Evolutionary conservation across 1,140 invertebrate genomes (phyloP), one percentile per base, ranked within the genome.

Genomic region (Elymnias hypermnestra): DNA sequence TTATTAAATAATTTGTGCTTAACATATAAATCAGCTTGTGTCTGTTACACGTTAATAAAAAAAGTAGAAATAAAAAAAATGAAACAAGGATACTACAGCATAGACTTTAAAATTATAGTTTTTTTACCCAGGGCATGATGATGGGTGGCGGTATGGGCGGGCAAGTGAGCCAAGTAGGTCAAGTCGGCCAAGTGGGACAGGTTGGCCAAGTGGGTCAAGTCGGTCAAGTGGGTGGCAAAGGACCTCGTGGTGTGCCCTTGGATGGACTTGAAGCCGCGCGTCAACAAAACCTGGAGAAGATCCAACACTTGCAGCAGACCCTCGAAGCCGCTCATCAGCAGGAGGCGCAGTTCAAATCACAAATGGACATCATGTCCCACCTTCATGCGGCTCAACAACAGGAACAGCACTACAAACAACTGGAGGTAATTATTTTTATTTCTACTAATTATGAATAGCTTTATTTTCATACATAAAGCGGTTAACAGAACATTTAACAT

Each of bases 341-440:
- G 62, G 92, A 93, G 63, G 89, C 91, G 7, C 91, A 93, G 55
- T 93, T 92, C 65, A 92, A 93, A 72, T 91, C 89, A 1, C 92
- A 93, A 70, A 85, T 92, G 74, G 92, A 93, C 68, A 88, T 90
- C 43, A 90, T 90, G 68, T 87, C 84, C 47, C 89, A 91, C 58
- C 81, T 95, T 33, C 92, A 94, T 71, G 90, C 91, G 9, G 92
- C 92, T 0, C 93, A 95, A 58, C 92, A 93, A 59, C 92, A 93
- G 64, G 93, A 94, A 66, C 92, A 94, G 51, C 94, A 91, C 53
- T 92, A 92, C 66, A 90, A 92, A 57, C 91, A 92, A 57, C 64
- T 93, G 6, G 92, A 93, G 86, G 92, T 90, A 62, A 72, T 77
- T 42, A 21, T 21, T 7, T 23, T 8, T 7, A n/a, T n/a, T n/a